Base-by-base conservation (phyloP, 2,797 vertebrate species). In the Phrynocephalus forsythii region DNA sequence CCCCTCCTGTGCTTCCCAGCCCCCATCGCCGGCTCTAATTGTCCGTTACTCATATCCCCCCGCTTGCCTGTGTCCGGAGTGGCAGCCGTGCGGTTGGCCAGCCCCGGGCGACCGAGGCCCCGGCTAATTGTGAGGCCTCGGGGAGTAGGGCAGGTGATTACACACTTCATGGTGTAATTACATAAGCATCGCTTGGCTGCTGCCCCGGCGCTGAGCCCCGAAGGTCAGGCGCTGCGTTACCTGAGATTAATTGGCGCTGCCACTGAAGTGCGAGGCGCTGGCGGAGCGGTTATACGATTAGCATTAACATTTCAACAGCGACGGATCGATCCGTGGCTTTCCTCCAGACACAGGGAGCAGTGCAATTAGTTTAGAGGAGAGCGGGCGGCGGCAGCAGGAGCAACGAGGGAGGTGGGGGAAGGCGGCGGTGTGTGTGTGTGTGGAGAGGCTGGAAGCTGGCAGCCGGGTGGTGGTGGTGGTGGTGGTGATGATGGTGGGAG, bases 91-190 rank as follows among this genome's bases (percentile, higher is more conserved):
- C 52, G 52, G 95, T 97, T 97, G 97, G 96, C 96, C 97, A 96
- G 97, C 95, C 38, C 96, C 97, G 91, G 38, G 97, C 96, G 95
- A 96, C 96, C 94, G 96, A 95, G 97, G 97, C 96, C 96, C 95
- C 91, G 96, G 97, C 98, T 99, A 99, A 98, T 98, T 98, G 98
- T 97, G 96, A 97, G 97, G 97, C 98, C 97, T 95, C 94, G 96
- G 98, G 98, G 98, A 98, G 98, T 98, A 98, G 97, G 98, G 97
- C 98, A 98, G 98, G 98, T 98, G 98, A 99, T 98, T 99, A 98
- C 98, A 98, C 98, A 98, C 98, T 98, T 98, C 97, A 97, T 96
- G 98, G 96, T 98, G 98, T 98, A 98, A 99, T 98, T 98, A 99
- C 98, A 99, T 98, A 97, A 98, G 98, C 98, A 97, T 97, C 97